Percentiles rank a stretch among this genome's conserved stretches.
Conservation (phyloP, 2,113 vertebrate genomes). For the Corvus cornix region DNA sequence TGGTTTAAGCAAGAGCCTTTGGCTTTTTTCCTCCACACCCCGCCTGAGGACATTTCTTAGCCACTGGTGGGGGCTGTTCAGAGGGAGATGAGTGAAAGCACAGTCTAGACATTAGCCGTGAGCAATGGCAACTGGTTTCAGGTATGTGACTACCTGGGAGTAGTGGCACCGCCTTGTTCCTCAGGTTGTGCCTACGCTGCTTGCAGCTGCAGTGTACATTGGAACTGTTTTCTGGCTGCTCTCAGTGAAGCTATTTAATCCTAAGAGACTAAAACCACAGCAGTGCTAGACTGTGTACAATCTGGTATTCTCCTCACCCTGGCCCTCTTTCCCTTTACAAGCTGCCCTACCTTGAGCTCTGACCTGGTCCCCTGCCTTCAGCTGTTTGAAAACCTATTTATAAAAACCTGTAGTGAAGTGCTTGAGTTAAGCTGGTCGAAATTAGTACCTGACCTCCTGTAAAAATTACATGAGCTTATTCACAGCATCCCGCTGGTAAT, state of each 20-base stretch:
- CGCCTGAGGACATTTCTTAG: neutral
- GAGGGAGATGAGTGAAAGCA: neutral
- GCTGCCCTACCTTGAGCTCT: neutral
- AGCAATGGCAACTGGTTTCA: neutral
- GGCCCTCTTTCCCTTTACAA: neutral
- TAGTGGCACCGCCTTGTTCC: neutral
- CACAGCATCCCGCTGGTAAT: neutral
- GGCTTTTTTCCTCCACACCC: neutral
- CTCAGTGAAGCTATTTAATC: neutral
- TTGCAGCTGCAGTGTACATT: neutral
- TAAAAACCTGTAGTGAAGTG: neutral
- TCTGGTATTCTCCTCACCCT: neutral
- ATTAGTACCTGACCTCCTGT: neutral
- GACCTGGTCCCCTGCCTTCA: neutral
- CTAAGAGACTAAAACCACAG: neutral
- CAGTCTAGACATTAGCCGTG: neutral
- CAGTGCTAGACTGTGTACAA: neutral
- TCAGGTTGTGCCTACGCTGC: neutral
- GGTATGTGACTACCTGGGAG: neutral
- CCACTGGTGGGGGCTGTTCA: accelerated
- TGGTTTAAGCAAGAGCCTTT: neutral
- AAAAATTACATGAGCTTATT: neutral
- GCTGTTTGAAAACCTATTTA: neutral
- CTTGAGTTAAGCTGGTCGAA: neutral
- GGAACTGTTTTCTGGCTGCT: neutral